Evolutionary conservation across 2,888 invertebrate genomes (phyloP), one percentile per base, ranked within the genome.

Genomic region (Chorisops tibialis): DNA sequence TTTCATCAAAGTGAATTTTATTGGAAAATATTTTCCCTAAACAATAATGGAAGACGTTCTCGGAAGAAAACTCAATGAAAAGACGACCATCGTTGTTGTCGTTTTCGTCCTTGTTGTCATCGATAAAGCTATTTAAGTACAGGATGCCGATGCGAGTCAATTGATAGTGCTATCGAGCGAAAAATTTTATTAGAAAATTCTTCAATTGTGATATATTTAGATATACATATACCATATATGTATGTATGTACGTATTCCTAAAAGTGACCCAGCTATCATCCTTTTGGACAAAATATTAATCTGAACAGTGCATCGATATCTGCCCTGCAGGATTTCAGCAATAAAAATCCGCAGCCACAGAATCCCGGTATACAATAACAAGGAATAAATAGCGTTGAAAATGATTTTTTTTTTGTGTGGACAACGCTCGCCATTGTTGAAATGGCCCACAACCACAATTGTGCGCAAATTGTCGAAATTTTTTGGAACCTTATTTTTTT

Each of bases 131-230:
- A 12, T n/a, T 4, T 24, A 21, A 14, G 21, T 14, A 50, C 4
- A 30, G 49, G 30, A 50, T 50, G 24, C 24, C 16, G 49, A 50
- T 24, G 12, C 30, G n/a, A 30, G 9, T 30, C 16, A 50, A 50
- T 50, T 50, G 49, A 50, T 50, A 24, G 16, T 30, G 16, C 6
- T 35, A 9, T 21, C 48, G 48, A 22, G n/a, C 12, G 22, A 14
- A 12, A 30, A 16, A 35, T 30, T 50, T 50, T 50, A 50, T 50
- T 50, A 30, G 49, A 50, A 50, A 50, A 50, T 50, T 50, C 49
- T 30, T 35, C 30, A 30, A 50, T 50, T 30, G 4, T 24, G 30
- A 50, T 35, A 9, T 35, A 9, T 35, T 35, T 35, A 9, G 6
- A n/a, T n/a, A n/a, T n/a, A n/a, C n/a, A n/a, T n/a, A n/a, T n/a